Conservation (phyloP, 2,113 vertebrate species). For the Xiphophorus hellerii region DNA sequence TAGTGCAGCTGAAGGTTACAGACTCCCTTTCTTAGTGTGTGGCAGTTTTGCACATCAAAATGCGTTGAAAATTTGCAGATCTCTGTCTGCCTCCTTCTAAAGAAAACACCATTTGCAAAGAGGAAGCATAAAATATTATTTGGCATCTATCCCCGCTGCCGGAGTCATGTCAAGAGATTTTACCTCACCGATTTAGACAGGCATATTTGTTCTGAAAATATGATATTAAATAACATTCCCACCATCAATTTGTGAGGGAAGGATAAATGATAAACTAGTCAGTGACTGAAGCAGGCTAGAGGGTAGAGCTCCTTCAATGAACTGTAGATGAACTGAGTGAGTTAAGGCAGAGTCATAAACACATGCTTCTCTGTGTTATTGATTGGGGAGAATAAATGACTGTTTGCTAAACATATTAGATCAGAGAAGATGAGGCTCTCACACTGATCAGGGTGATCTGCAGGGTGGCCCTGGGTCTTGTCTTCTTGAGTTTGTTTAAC, state of each 20-base stretch:
- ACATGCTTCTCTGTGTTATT: constrained; percentile 74
- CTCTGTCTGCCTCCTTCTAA: constrained; percentile 56
- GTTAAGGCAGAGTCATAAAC: constrained; percentile 70
- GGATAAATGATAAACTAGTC: constrained; percentile 43
- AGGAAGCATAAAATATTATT: constrained; percentile 58
- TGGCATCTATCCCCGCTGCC: constrained; percentile 46
- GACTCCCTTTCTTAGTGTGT: constrained; percentile 37
- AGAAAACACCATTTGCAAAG: constrained; percentile 62
- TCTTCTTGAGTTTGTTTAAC: constrained; percentile 57
- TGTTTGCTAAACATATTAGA: constrained; percentile 81
- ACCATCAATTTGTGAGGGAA: constrained; percentile 5
- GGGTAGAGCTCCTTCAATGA: constrained; percentile 58
- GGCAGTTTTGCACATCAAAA: constrained; percentile 51
- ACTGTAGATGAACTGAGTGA: constrained; percentile 72
- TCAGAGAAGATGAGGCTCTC: constrained; percentile 59
- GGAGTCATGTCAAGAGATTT: constrained; percentile 39
- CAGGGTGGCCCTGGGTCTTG: constrained; percentile 60
- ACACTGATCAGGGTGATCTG: constrained; percentile 68
- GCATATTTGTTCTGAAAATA: constrained; percentile 61
- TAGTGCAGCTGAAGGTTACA: constrained; percentile 62
- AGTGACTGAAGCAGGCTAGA: constrained; percentile 26
- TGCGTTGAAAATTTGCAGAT: constrained; percentile 56
- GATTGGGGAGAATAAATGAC: constrained; percentile 74
- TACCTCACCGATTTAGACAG: constrained; percentile 42
- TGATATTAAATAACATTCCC: constrained; percentile 26